Conservation (phyloP, 2,888 invertebrate species). For the Eristalis tenax region DNA sequence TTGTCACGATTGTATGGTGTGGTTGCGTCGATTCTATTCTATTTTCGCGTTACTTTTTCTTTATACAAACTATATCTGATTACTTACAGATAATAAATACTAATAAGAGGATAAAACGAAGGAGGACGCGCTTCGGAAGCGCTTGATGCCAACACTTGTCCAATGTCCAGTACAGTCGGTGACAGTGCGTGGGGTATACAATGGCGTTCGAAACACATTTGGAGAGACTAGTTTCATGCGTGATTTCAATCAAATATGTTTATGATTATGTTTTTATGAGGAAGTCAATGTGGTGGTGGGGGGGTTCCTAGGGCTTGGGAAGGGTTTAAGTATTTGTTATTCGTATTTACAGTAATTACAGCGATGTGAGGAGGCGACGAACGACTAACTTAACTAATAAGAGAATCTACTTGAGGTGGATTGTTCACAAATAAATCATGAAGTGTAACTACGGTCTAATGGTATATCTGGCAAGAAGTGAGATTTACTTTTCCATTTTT, state of each 20-base stretch:
- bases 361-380: background rate
- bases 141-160: background rate
- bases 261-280: too few species aligned
- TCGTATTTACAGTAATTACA: background rate
- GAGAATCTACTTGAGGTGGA: background rate
- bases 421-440: background rate
- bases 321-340: background rate
- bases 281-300: too few species aligned
- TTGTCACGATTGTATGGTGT: background rate
- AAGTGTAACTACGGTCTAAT: background rate
- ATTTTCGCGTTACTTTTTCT: background rate
- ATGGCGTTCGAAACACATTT: constrained; percentile 32
- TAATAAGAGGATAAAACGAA: background rate
- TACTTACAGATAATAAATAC: constrained; percentile 28
- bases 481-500: constrained; percentile 78
- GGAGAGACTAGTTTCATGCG: constrained; percentile 59
- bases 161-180: background rate
- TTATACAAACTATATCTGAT: constrained; percentile 22
- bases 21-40: background rate
- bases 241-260: background rate
- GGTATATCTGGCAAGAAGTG: constrained; percentile 55
- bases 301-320: background rate
- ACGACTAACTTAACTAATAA: background rate
- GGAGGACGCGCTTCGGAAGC: constrained; percentile 8
- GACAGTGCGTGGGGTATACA: background rate